Evolutionary conservation across 2,797 vertebrate genomes (phyloP).

Genomic region (Gobionotothen gibberifrons): DNA sequence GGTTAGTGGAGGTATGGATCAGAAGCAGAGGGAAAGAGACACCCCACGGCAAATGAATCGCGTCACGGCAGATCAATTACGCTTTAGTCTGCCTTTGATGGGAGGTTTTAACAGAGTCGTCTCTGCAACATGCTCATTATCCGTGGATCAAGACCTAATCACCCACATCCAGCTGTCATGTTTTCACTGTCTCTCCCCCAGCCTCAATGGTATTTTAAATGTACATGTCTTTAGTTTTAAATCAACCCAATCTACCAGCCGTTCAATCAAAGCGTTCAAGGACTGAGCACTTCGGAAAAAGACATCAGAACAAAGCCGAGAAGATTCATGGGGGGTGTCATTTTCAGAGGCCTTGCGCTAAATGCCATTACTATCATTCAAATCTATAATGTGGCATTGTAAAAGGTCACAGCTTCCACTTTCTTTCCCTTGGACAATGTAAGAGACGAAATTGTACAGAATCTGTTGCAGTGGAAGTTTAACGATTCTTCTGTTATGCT

Average conservation of each 20-base stretch:
- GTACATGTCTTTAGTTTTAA: conserved; percentile 49
- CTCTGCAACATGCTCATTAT: conserved; percentile 68
- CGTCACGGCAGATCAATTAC: conserved; percentile 71
- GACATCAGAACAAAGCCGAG: conserved; percentile 15
- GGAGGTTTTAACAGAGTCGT: conserved; percentile 51
- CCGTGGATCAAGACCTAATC: conserved; percentile 67
- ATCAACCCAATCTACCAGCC: conserved; percentile 38
- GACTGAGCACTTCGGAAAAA: conserved; percentile 1
- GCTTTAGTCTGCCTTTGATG: conserved; percentile 60
- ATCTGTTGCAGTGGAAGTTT: neutral
- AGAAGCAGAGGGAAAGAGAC: conserved; percentile 49
- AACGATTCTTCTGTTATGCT: conserved; percentile 19
- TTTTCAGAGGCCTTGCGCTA: conserved; percentile 52
- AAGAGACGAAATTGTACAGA: conserved; percentile 17
- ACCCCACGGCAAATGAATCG: conserved; percentile 74
- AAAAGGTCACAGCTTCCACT: conserved; percentile 62
- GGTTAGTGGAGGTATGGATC: conserved; percentile 71
- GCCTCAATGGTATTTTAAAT: conserved; percentile 45
- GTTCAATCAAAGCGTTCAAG: conserved; percentile 29
- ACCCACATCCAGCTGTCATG: conserved; percentile 58
- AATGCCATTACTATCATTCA: conserved; percentile 79
- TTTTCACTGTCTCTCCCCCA: conserved; percentile 33
- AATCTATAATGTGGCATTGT: conserved; percentile 56
- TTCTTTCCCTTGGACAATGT: conserved; percentile 26
- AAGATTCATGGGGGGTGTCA: conserved; percentile 61